phyloP scores from a whole-genome alignment of 2,113 vertebrate species.

The Fulica atra region DNA sequence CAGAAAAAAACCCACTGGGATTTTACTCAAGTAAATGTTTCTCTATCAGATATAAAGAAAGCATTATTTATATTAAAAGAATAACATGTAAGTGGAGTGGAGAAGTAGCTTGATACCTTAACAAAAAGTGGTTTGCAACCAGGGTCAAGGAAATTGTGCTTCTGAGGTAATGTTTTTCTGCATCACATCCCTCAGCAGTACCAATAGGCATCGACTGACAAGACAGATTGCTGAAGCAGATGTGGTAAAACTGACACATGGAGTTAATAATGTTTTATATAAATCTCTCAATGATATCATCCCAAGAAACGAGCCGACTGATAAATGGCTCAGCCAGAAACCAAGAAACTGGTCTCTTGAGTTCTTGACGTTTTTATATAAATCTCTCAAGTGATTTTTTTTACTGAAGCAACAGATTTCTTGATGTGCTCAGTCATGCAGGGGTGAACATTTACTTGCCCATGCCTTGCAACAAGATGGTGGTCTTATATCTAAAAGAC shows the following conservation, averaged over 20 bases:
- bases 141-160: neutral
- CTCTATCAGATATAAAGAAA: neutral
- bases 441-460: neutral
- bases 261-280: conserved; percentile 57
- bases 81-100: neutral
- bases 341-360: conserved; percentile 26
- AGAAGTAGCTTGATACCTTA: neutral
- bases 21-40: neutral
- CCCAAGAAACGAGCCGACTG: conserved; percentile 25
- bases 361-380: conserved; percentile 16
- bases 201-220: neutral
- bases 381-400: conserved; percentile 5
- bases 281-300: conserved; percentile 15
- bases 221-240: conserved; percentile 51
- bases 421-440: neutral
- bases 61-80: neutral
- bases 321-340: conserved; percentile 32
- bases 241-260: conserved; percentile 27
- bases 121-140: neutral
- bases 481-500: neutral
- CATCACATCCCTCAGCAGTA: neutral
- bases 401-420: neutral
- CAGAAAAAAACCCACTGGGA: neutral
- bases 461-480: neutral
- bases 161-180: neutral